These are phyloP conservation scores for Caenorhabditis briggsae DNA, from an alignment of 1,140 invertebrate genomes.

Conservation along the genomic window DNA sequence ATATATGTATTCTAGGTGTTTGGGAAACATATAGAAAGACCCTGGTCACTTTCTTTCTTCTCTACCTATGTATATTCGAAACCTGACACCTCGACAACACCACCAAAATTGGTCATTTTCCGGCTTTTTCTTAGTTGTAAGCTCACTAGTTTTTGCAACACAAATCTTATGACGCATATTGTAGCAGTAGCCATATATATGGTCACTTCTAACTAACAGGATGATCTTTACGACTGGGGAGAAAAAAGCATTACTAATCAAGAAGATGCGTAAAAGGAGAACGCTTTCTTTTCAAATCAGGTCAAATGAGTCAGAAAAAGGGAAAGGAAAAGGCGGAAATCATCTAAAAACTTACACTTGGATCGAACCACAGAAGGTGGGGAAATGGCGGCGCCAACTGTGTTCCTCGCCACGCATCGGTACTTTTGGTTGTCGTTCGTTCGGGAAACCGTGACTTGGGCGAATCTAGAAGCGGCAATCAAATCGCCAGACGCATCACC, in stretches of 20 bases:
- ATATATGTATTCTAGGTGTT: conserved; percentile 47
- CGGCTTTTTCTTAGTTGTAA: conserved; percentile 13
- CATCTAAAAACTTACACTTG: conserved; percentile 48
- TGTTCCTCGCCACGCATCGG: conserved; percentile 56
- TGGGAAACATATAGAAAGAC: conserved; percentile 52
- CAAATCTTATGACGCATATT: conserved; percentile 24
- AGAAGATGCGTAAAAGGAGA: not conserved
- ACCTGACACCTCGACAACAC: conserved; percentile 13
- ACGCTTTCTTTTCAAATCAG: not conserved
- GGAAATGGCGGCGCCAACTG: conserved; percentile 49
- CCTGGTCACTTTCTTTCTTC: conserved; percentile 23
- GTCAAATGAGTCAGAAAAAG: conserved; percentile 32
- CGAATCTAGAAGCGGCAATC: conserved; percentile 20
- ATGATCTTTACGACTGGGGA: not conserved
- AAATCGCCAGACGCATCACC: conserved; percentile 5
- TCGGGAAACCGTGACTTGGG: conserved; percentile 10
- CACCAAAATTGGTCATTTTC: conserved; percentile 51
- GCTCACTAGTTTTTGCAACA: conserved; percentile 2
- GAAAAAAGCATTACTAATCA: conserved; percentile 2
- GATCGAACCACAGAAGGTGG: conserved; percentile 40
- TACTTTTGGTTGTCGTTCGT: conserved; percentile 24
- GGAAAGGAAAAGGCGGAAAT: not conserved
- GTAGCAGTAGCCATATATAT: not conserved
- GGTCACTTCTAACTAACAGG: conserved; percentile 2
- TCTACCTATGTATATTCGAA: conserved; percentile 25